Conservation (phyloP, 2,113 vertebrate genomes). For the Patagioenas fasciata region DNA sequence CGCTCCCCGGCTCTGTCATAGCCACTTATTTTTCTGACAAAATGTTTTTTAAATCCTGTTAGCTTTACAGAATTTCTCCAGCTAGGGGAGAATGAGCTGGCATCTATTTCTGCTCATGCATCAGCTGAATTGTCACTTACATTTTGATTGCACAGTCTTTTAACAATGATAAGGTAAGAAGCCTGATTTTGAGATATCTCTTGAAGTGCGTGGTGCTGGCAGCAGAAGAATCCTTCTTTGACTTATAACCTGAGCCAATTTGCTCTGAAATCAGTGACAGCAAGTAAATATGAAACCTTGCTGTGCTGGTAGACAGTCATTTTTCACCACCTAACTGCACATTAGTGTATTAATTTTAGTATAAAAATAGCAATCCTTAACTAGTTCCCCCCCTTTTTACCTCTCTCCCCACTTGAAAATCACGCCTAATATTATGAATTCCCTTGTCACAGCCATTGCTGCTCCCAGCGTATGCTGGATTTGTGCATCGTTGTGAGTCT, state of each 20-base stretch:
- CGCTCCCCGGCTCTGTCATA: constrained; percentile 46
- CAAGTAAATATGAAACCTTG: constrained; percentile 58
- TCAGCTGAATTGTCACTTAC: constrained; percentile 65
- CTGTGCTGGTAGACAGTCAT: constrained; percentile 31
- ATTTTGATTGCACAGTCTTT: constrained; percentile 65
- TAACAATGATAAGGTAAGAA: constrained; percentile 66
- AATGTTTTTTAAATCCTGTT: constrained; percentile 66
- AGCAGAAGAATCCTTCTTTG: constrained; percentile 65
- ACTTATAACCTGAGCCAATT: constrained; percentile 63
- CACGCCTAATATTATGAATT: background rate
- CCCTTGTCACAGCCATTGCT: background rate
- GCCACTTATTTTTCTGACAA: constrained; percentile 69
- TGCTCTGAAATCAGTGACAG: constrained; percentile 56
- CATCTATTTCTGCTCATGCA: constrained; percentile 49
- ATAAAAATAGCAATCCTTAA: background rate
- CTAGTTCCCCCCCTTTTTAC: background rate
- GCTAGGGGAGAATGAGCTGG: constrained; percentile 52
- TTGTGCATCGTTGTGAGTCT: background rate
- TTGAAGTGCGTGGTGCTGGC: constrained; percentile 61
- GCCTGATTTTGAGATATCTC: constrained; percentile 57
- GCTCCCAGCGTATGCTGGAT: background rate
- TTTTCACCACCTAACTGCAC: constrained; percentile 28
- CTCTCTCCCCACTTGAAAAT: background rate
- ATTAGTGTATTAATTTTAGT: constrained; percentile 8
- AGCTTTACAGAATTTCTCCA: constrained; percentile 41